Evolutionary conservation across 2,797 vertebrate genomes (phyloP), one percentile per base, ranked within the genome.

Genomic region (Tenualosa ilisha): DNA sequence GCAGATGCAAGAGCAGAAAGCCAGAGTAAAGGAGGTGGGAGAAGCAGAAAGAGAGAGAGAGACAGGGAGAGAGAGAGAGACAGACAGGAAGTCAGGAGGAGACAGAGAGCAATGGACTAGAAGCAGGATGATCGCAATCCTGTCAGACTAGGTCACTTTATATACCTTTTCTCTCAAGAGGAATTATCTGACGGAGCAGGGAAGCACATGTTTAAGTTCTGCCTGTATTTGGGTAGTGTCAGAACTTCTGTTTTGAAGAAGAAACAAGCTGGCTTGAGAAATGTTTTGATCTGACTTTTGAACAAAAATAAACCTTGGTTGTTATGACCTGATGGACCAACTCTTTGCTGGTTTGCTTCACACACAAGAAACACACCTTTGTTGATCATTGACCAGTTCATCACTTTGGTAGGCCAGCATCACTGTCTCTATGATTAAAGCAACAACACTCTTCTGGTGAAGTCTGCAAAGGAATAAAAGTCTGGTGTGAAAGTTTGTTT

Each of bases 141-240:
- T 75, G 68, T 43, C 68, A 75, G 68, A 75, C 37, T 75, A 75
- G 68, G 68, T 40, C 15, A 22, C 68, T 75, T 75, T 75, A 43
- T 43, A 75, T 20, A 22, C 68, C 68, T 75, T 43, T 75, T 37
- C 37, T 43, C 37, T 75, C 68, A 75, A 75, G 43, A 75, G 43
- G 37, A 40, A 40, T 6, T 6, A 43, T 43, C 37, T 40, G 2
- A 26, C 2, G 12, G 26, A 68, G n/a, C 61, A 26, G n/a, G 24
- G n/a, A 63, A 26, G n/a, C n/a, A 13, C 12, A 26, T 68, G 13
- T 11, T 31, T 68, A 75, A 43, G 43, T 75, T 75, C 31, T 20
- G 37, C n/a, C 31, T 43, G 37, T 43, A 5, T 75, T 75, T 43
- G 40, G 13, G 40, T 6, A 43, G 15, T 20, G 37, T 75, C 24